These are phyloP conservation scores for Danio aesculapii DNA, from an alignment of 2,797 vertebrate species.

Conservation along the genomic window DNA sequence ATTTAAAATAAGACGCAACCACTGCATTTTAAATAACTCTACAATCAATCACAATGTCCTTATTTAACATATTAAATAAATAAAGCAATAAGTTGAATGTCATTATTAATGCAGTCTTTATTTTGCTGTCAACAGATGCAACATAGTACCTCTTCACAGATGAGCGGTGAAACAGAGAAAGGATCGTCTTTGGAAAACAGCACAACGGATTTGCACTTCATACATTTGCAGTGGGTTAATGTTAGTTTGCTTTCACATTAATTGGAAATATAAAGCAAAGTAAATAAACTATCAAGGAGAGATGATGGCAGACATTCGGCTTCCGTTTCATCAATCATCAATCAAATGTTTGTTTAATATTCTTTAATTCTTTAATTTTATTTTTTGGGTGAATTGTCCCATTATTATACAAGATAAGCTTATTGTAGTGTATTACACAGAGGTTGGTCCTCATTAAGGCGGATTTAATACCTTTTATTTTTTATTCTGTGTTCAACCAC, in stretches of 20 bases:
- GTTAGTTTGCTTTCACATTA: not conserved
- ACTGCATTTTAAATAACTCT: no score
- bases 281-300: not conserved
- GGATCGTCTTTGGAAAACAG: slow-evolving; percentile 4
- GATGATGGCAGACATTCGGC: not conserved
- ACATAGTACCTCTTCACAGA: slow-evolving; percentile 77
- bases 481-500: no score
- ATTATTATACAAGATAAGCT: no score
- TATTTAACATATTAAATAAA: not conserved
- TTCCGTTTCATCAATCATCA: no score
- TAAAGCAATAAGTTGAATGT: not conserved
- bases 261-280: not conserved
- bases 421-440: no score
- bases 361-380: no score
- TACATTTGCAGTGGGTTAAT: not conserved
- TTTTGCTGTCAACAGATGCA: slow-evolving; percentile 75
- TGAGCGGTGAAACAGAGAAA: slow-evolving; percentile 60
- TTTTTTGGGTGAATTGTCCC: no score
- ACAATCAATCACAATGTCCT: no score
- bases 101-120: not conserved
- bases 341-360: not conserved
- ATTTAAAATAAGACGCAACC: no score
- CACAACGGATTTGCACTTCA: slow-evolving; percentile 10
- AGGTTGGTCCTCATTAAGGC: no score
- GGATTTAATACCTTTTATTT: no score